Base-by-base conservation (phyloP, 1,140 invertebrate species). In the Pseudomyrmex flavicornis region DNA sequence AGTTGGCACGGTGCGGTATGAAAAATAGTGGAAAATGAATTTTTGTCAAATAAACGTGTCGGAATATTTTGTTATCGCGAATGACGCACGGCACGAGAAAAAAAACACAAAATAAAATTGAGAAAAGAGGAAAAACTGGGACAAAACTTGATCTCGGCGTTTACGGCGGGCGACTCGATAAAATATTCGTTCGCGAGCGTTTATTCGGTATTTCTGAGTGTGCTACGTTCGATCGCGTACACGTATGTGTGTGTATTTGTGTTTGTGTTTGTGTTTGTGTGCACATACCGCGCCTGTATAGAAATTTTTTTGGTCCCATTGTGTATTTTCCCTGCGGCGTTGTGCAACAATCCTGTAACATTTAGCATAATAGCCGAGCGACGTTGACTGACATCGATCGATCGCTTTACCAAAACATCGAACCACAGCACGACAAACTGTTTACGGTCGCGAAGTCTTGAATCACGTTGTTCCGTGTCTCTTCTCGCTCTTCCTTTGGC, bases 21-120 rank as follows among this genome's bases (percentile, higher is more conserved):
- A 72, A 72, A 80, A 80, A 80, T 59, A 80, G 54, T 59, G 66
- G 54, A 70, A 80, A 80, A 80, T 80, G 76, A 80, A 80, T 80
- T 80, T 80, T 70, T 72, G 76, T 80, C 76, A 80, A 80, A 80
- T 80, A 80, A 80, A 80, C 54, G 66, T 80, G 76, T 72, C 76
- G 54, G 66, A 80, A 72, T 80, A 72, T 80, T 80, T 80, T 80
- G 66, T 80, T 80, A 80, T 72, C 66, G 54, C 76, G 76, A 69
- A 80, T 80, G 76, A 80, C 66, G 76, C 76, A 72, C n/a, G 15
- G 76, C 65, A 59, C 54, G 75, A 70, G 44, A 66, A 69, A 58
- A 58, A 7, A 1, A n/a, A 26, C 1, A 13, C 17, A 17, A 0
- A 22, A 44, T 12, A 50, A 50, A 9, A 0, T 2, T 12, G 54